Conservation (phyloP, 2,888 invertebrate genomes). For the Heterodera filipjevi region DNA sequence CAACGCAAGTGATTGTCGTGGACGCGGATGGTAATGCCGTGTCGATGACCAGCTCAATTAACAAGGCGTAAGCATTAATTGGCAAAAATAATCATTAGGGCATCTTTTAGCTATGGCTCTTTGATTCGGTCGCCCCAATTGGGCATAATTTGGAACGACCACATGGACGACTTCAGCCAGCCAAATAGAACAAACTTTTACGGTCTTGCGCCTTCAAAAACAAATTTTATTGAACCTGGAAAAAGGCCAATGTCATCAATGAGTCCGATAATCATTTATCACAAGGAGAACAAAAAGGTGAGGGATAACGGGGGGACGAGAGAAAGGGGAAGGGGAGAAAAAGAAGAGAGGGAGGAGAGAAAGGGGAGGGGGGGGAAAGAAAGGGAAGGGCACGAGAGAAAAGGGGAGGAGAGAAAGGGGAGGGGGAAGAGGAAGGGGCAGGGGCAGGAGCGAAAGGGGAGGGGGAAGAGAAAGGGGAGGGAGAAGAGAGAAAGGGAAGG, state of each 20-base stretch:
- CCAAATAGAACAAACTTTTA: slow-evolving; percentile 40
- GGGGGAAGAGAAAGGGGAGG: too few relatives aligned
- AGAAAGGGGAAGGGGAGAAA: too few relatives aligned
- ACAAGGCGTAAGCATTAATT: slow-evolving; percentile 74
- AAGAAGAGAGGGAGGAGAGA: too few relatives aligned
- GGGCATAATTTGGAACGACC: slow-evolving; percentile 62
- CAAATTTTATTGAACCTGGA: slow-evolving; percentile 80
- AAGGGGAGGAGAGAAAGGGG: too few relatives aligned
- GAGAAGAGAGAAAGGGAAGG: too few relatives aligned
- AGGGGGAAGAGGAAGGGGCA: too few relatives aligned
- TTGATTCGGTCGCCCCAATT: slow-evolving; percentile 55
- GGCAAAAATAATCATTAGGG: background rate
- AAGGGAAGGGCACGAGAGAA: too few relatives aligned
- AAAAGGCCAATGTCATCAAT: slow-evolving; percentile 87
- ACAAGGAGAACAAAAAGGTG: slow-evolving; percentile 65
- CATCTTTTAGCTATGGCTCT: slow-evolving; percentile 55
- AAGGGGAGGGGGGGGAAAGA: too few relatives aligned
- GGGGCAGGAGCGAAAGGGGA: too few relatives aligned
- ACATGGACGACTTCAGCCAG: slow-evolving; percentile 71
- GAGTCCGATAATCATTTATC: slow-evolving; percentile 80
- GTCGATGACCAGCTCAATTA: slow-evolving; percentile 85
- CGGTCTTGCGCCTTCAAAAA: slow-evolving; percentile 73
- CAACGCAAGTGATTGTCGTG: slow-evolving; percentile 84
- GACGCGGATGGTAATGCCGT: slow-evolving; percentile 83
- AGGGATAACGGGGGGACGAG: background rate